Evolutionary conservation across 2,113 vertebrate species (phyloP).

Genomic region (Potamarius usumacintae): DNA sequence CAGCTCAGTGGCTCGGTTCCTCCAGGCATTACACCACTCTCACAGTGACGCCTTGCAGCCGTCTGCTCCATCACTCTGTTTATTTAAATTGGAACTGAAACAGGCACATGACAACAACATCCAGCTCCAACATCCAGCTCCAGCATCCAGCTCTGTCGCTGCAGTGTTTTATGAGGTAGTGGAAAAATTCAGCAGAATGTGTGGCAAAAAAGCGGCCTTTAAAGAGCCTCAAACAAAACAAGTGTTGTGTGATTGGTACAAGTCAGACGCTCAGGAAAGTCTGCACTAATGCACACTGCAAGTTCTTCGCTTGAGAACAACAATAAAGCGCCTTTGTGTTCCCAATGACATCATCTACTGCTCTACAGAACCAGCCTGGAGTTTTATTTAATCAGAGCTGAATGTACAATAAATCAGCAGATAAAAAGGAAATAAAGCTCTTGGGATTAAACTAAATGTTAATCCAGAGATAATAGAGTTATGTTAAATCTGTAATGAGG

Average conservation of each 20-base stretch:
- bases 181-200: constrained; percentile 71
- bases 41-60: neutral
- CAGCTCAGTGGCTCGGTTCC: neutral
- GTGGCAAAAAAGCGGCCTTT: constrained; percentile 67
- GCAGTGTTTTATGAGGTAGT: constrained; percentile 64
- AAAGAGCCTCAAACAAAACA: constrained; percentile 69
- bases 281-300: constrained; percentile 67
- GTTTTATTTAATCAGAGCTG: constrained; percentile 60
- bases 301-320: constrained; percentile 50
- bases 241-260: constrained; percentile 73
- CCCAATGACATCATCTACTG: constrained; percentile 67
- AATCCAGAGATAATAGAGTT: neutral
- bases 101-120: neutral
- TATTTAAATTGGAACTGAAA: neutral
- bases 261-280: constrained; percentile 72
- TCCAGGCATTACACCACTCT: neutral
- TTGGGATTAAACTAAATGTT: neutral
- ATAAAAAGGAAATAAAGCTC: neutral
- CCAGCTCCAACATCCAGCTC: neutral
- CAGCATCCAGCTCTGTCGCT: constrained; percentile 43
- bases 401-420: constrained; percentile 4
- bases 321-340: constrained; percentile 62
- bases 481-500: neutral
- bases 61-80: neutral
- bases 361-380: constrained; percentile 62